Percentiles rank a stretch among this genome's conserved stretches.
phyloP scores from a whole-genome alignment of 2,888 invertebrate species.

The Rhyacophila evoluta region DNA sequence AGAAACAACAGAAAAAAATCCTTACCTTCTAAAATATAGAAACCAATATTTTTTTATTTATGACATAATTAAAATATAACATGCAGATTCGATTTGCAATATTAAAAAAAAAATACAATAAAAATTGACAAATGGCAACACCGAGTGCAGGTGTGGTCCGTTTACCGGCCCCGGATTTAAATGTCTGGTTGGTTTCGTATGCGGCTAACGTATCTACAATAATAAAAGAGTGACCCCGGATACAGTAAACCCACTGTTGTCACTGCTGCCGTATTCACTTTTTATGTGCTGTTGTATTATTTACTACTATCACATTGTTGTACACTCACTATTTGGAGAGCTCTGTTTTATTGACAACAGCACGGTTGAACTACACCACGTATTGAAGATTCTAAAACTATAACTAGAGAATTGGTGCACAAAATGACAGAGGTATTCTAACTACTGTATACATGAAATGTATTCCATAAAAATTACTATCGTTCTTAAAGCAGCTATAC shows the following conservation, averaged over 20 bases:
- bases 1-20: no score
- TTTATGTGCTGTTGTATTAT: constrained; percentile 10
- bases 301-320: not conserved
- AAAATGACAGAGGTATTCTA: no score
- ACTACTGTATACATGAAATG: no score
- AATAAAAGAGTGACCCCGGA: constrained; percentile 22
- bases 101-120: no score
- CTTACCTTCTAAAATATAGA: no score
- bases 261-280: not conserved
- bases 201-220: constrained; percentile 24
- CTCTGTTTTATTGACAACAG: not conserved
- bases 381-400: not conserved
- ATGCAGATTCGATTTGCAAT: no score
- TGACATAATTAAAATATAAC: no score
- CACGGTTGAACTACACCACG: not conserved
- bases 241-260: not conserved
- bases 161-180: constrained; percentile 1
- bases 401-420: not conserved
- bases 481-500: no score
- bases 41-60: no score
- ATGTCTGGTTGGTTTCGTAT: constrained; percentile 7
- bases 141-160: not conserved
- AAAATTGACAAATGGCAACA: no score
- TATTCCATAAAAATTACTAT: no score
- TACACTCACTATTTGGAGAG: not conserved